Conservation (phyloP, 2,888 invertebrate genomes). For the Zeuzera pyrina region DNA sequence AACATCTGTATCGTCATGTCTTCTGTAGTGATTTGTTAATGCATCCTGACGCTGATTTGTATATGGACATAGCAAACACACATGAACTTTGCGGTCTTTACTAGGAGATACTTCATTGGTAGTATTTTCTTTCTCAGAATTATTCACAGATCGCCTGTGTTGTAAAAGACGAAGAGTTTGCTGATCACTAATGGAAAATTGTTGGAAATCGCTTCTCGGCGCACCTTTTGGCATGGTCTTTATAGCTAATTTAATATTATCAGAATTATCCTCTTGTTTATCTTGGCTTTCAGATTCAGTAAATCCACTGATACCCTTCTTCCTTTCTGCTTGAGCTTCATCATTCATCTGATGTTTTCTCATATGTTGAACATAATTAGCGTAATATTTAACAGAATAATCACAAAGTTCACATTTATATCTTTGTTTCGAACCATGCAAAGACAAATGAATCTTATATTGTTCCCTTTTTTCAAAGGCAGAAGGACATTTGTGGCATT, state of each 20-base stretch:
- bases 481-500: slow-evolving; percentile 89
- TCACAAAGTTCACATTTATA: slow-evolving; percentile 89
- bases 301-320: slow-evolving; percentile 40
- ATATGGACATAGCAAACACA: slow-evolving; percentile 87
- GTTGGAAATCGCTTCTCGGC: slow-evolving; percentile 58
- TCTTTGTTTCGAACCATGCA: slow-evolving; percentile 88
- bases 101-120: slow-evolving; percentile 48
- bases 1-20: slow-evolving; percentile 76
- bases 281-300: slow-evolving; percentile 32
- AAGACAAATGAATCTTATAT: slow-evolving; percentile 84
- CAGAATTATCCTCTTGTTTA: slow-evolving; percentile 34
- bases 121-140: slow-evolving; percentile 40
- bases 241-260: slow-evolving; percentile 56
- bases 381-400: slow-evolving; percentile 90
- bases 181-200: slow-evolving; percentile 74
- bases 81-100: slow-evolving; percentile 76
- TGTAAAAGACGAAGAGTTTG: slow-evolving; percentile 75
- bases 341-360: slow-evolving; percentile 84
- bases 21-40: slow-evolving; percentile 81
- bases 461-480: slow-evolving; percentile 90
- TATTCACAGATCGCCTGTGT: slow-evolving; percentile 60
- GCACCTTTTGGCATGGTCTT: slow-evolving; percentile 60
- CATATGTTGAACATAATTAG: slow-evolving; percentile 87
- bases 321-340: slow-evolving; percentile 75
- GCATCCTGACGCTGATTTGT: slow-evolving; percentile 81